Evolutionary conservation across 2,113 vertebrate species (phyloP), one percentile per base, ranked within the genome.

Genomic region (Corythoichthys haematopterus): DNA sequence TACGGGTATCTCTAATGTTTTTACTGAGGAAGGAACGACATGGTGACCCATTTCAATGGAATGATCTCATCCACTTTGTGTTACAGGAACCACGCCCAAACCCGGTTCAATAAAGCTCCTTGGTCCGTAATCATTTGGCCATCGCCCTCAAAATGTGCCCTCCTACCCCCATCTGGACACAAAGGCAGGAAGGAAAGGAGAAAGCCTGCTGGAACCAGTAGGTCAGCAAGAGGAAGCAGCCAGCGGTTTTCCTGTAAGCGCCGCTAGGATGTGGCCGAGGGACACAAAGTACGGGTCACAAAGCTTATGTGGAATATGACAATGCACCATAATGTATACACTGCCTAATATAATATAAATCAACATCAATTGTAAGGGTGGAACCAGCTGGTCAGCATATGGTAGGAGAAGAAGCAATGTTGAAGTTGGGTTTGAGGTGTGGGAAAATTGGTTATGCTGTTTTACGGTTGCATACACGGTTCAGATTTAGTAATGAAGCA

Each of bases 161-260:
- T 38, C 61, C 50, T 65, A 20, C 68, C 61, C 66, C 48, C 60
- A 35, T 13, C 71, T 71, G 77, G 70, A 88, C 81, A 88, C 89
- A 90, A 88, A 89, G 80, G 76, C 84, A 84, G 89, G 89, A 90
- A 90, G 87, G 87, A 90, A 90, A 78, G 74, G 77, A 76, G 75
- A 62, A 78, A 33, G 63, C 73, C 69, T 72, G 73, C 70, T 66
- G 75, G 68, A 71, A 65, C 16, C 70, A 77, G 72, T n/a, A 33
- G 80, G 79, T 78, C 72, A 71, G 71, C 37, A n/a, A 8, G 33
- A 85, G 85, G 80, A 84, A 87, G 73, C 80, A 68, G 66, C 71
- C 70, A 62, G 76, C 66, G 60, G 65, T 71, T 80, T 83, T 83
- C 79, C 79, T 79, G 77, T 65, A 58, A 67, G 47, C 60, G 14